Evolutionary conservation across 1,140 invertebrate genomes (phyloP).

Genomic region (Drosophila miranda): DNA sequence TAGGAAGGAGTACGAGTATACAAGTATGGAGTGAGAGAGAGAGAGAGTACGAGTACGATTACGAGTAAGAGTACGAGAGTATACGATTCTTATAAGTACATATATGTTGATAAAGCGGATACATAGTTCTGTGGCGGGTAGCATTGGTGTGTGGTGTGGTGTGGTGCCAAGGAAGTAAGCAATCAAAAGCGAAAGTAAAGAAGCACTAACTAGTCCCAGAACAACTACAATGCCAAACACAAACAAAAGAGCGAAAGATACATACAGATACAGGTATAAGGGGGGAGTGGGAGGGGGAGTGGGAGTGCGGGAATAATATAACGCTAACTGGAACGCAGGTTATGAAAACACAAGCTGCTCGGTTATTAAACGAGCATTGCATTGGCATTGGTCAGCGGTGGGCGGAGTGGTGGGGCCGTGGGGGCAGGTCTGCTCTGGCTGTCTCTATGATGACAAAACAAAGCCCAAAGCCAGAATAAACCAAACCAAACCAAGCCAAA

Average conservation of each 20-base stretch:
- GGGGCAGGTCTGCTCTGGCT: constrained; percentile 1
- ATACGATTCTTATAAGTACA: constrained; percentile 36
- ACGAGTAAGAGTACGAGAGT: constrained; percentile 36
- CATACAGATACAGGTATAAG: constrained; percentile 14
- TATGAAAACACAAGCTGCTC: constrained; percentile 70
- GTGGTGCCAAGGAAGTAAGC: constrained; percentile 50
- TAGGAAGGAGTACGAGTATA: constrained; percentile 22
- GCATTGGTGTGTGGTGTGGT: background rate
- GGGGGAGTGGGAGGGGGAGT: background rate
- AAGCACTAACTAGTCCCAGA: constrained; percentile 47
- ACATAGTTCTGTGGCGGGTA: constrained; percentile 4
- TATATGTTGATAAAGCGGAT: constrained; percentile 27
- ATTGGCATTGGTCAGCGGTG: background rate
- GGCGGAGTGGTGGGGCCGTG: background rate
- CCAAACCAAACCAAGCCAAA: constrained; percentile 37
- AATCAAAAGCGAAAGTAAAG: constrained; percentile 52
- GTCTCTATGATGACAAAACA: constrained; percentile 39
- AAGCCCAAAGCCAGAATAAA: constrained; percentile 44
- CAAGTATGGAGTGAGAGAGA: constrained; percentile 43
- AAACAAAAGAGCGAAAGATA: constrained; percentile 23
- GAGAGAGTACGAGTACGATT: no score
- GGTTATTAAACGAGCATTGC: constrained; percentile 62
- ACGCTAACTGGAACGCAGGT: constrained; percentile 64
- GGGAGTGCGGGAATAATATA: constrained; percentile 4
- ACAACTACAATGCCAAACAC: constrained; percentile 37